Percentiles rank a stretch among this genome's conserved stretches.
These are phyloP conservation scores for Micromesistius poutassou DNA, from an alignment of 2,797 vertebrate species.

Conservation along the genomic window DNA sequence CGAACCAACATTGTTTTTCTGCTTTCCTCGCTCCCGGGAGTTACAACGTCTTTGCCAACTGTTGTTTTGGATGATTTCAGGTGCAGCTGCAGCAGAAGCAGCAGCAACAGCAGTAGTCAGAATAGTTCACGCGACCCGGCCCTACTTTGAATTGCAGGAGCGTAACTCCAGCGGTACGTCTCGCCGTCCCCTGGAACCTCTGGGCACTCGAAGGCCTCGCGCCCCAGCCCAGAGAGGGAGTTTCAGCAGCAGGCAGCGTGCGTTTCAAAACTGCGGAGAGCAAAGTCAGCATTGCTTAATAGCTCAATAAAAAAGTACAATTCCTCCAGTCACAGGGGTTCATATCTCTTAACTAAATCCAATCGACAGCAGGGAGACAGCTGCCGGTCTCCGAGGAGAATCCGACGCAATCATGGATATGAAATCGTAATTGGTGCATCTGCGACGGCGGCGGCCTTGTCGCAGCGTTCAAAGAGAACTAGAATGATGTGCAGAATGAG, in stretches of 20 bases:
- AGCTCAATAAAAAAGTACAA: conserved; percentile 5
- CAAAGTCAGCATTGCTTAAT: conserved; percentile 14
- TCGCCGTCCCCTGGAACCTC: not conserved
- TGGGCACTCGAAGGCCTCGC: not conserved
- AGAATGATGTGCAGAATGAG: not conserved
- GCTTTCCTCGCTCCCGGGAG: not conserved
- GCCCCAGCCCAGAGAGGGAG: not conserved
- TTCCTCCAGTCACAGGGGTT: not conserved
- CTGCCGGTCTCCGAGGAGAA: conserved; percentile 29
- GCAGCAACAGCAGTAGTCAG: not conserved
- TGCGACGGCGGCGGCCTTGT: not conserved
- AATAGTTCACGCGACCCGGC: not conserved
- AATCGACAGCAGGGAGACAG: conserved; percentile 34
- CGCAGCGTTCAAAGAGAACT: not conserved
- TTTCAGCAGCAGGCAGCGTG: conserved; percentile 7
- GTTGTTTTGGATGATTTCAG: not conserved
- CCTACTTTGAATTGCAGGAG: not conserved
- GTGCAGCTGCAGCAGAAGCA: not conserved
- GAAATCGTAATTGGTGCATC: conserved; percentile 42
- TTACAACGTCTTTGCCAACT: not conserved
- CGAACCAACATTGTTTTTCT: not conserved
- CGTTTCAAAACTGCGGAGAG: conserved; percentile 13
- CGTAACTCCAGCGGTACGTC: not conserved
- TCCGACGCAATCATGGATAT: conserved; percentile 34
- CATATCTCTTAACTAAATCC: conserved; percentile 21